Base-by-base conservation (phyloP, 2,888 invertebrate genomes). In the Andricus curvator region DNA sequence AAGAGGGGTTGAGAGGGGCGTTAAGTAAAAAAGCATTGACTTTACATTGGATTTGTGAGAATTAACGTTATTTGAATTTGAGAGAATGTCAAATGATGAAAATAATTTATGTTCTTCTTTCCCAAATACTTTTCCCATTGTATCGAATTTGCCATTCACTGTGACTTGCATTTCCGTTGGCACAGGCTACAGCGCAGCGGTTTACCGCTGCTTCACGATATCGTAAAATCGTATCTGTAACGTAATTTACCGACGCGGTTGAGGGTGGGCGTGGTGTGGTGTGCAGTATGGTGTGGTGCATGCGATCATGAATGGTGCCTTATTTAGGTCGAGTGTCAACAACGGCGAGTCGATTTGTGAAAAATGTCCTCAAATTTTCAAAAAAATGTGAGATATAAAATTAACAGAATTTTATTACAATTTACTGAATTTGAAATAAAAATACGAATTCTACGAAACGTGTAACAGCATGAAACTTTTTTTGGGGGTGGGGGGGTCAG, bases 321-420 rank as follows among this genome's bases (percentile, higher is more conserved):
- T 90, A 90, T 90, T 90, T 88, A 51, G 51, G 51, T 51, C 51
- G 15, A 8, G 86, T 84, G 87, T 89, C 87, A 88, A 86, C 86
- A 88, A 78, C 81, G 83, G 80, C 84, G 84, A 79, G 82, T 33
- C 17, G 8, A 65, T 33, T 8, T n/a, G 6, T n/a, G 15, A n/a
- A 51, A n/a, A 51, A 51, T n/a, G n/a, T 20, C 15, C 15, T 15
- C 4, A 41, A 11, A 11, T 15, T 44, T 3, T 13, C 44, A 13
- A 44, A 44, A 44, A 4, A 44, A 13, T 44, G 11, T 13, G 13
- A 44, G 2, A 2, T 1, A 13, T 4, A 44, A 13, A 44, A 15
- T 44, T 13, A 15, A 44, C 0, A 44, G 44, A 15, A 44, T 44
- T 44, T 13, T 15, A 15, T 15, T 4, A 44, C 0, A 4, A 13